Percentiles rank a stretch among this genome's conserved stretches.
Conservation (phyloP, 2,888 invertebrate genomes). For the Trilocha varians region DNA sequence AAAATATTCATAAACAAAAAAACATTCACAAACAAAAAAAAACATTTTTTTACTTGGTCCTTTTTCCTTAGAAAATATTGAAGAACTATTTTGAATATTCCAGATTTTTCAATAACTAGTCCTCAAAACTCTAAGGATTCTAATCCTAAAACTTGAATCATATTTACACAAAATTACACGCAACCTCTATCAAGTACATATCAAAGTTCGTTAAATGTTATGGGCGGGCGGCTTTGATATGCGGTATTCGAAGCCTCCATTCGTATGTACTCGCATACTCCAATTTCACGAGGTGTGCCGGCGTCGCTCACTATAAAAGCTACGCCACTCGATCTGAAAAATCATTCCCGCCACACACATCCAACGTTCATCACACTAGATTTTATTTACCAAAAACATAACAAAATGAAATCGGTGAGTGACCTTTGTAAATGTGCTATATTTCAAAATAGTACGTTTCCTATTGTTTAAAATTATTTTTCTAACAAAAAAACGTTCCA, state of each 20-base stretch:
- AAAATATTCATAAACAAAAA: too few species aligned
- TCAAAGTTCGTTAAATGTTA: background rate
- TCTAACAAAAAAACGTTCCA: too few species aligned
- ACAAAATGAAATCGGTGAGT: slow-evolving; percentile 67
- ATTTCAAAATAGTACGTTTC: background rate
- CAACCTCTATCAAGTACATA: background rate
- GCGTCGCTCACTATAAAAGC: slow-evolving; percentile 56
- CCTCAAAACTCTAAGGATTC: too few species aligned
- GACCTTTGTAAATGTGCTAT: slow-evolving; percentile 12
- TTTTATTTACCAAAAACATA: slow-evolving; percentile 22
- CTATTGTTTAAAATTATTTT: background rate
- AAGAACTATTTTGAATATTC: too few species aligned
- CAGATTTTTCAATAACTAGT: too few species aligned
- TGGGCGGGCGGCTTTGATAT: slow-evolving; percentile 7
- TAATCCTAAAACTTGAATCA: too few species aligned
- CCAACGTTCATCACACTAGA: slow-evolving; percentile 37
- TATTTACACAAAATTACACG: too few species aligned
- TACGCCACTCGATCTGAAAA: slow-evolving; percentile 54
- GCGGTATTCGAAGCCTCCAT: slow-evolving; percentile 17
- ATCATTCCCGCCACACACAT: slow-evolving; percentile 64
- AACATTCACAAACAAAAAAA: too few species aligned
- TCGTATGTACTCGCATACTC: slow-evolving; percentile 40
- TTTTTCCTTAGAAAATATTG: too few species aligned
- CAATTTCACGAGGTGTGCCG: slow-evolving; percentile 55
- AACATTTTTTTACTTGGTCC: too few species aligned